These are phyloP conservation scores for Octomys mimax DNA, from an alignment of 2,797 vertebrate species.

Conservation along the genomic window DNA sequence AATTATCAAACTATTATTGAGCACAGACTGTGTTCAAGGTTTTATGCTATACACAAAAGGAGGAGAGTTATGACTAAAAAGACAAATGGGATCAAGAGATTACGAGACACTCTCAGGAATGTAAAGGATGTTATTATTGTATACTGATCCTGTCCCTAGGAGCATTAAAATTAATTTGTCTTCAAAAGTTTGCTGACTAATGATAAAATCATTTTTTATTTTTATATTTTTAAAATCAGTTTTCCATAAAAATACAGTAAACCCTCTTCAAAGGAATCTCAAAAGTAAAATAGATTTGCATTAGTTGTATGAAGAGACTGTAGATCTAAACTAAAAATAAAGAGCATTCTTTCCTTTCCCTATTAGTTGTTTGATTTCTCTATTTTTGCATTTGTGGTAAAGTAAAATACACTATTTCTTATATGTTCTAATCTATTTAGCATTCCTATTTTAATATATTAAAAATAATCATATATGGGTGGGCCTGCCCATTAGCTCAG, in stretches of 20 bases:
- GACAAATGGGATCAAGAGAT: not conserved
- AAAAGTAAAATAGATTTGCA: slow-evolving; percentile 47
- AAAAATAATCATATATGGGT: not conserved
- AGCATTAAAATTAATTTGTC: slow-evolving; percentile 51
- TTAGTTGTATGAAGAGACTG: slow-evolving; percentile 12
- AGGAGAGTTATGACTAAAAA: not conserved
- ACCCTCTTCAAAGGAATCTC: slow-evolving; percentile 47
- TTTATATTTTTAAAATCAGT: slow-evolving; percentile 39
- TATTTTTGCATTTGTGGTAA: slow-evolving; percentile 55
- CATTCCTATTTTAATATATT: slow-evolving; percentile 27
- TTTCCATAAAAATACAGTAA: not conserved
- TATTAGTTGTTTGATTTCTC: slow-evolving; percentile 55
- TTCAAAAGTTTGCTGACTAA: slow-evolving; percentile 27
- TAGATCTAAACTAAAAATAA: not conserved
- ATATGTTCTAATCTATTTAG: slow-evolving; percentile 45
- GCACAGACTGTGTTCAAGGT: not conserved
- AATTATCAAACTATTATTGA: slow-evolving; percentile 28
- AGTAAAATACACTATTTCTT: slow-evolving; percentile 38
- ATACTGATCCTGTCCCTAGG: not conserved
- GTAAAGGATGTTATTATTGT: not conserved
- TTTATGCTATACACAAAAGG: not conserved
- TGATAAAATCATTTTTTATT: slow-evolving; percentile 48
- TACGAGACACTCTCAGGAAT: slow-evolving; percentile 34
- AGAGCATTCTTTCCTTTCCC: not conserved
- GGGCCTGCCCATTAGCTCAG: too few relatives aligned